Conservation (phyloP, 2,888 invertebrate genomes). For the Syrista parreyssii region DNA sequence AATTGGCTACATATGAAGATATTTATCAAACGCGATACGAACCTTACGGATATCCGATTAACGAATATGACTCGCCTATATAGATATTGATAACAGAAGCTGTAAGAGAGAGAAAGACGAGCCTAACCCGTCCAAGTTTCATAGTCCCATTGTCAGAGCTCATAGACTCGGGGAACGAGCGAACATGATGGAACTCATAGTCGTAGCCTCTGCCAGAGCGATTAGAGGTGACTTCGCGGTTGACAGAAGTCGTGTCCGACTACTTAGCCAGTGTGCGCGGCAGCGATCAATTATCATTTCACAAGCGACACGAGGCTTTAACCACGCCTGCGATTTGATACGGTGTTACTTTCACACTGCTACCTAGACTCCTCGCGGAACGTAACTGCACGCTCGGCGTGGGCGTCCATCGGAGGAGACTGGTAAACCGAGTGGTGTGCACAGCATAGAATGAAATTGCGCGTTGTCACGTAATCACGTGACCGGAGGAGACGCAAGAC, state of each 20-base stretch:
- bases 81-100: neutral
- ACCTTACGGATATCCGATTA: neutral
- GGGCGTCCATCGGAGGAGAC: neutral
- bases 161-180: neutral
- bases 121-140: neutral
- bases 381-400: neutral
- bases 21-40: neutral
- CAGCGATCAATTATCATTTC: constrained; percentile 23
- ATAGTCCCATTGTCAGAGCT: neutral
- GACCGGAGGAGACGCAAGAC: neutral
- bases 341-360: constrained; percentile 18
- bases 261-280: constrained; percentile 13
- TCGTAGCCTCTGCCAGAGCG: neutral
- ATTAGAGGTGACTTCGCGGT: constrained; percentile 8
- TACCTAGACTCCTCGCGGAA: neutral
- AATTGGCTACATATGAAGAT: neutral
- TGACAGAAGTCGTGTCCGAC: constrained; percentile 19
- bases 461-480: neutral
- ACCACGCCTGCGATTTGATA: constrained; percentile 11
- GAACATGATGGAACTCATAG: neutral
- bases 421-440: neutral
- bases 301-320: constrained; percentile 15
- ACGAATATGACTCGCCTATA: neutral
- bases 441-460: neutral
- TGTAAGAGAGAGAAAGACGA: neutral